A percentile compares a stretch with the other conserved stretches of the same genome.
Conservation (phyloP, 2,113 vertebrate genomes). For the Bubo blakistoni region DNA sequence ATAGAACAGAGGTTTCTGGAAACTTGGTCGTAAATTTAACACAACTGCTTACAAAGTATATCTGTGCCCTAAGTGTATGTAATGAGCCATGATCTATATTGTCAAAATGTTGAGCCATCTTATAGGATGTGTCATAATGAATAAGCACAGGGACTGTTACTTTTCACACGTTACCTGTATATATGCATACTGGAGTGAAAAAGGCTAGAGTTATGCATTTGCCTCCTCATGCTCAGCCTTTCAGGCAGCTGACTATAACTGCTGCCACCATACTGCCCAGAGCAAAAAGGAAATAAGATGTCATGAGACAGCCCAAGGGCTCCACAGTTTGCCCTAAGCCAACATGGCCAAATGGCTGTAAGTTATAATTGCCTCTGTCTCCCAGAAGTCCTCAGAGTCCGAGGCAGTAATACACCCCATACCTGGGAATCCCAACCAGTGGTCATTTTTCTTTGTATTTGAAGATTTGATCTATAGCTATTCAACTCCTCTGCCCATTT, state of each 20-base stretch:
- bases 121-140: neutral
- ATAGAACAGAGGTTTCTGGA: neutral
- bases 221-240: neutral
- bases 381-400: neutral
- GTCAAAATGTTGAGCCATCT: neutral
- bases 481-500: neutral
- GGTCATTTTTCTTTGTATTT: neutral
- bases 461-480: neutral
- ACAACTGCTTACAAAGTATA: no score
- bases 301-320: neutral
- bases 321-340: neutral
- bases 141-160: neutral
- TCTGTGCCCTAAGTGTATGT: neutral
- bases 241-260: neutral
- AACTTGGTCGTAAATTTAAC: neutral
- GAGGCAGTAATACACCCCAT: neutral
- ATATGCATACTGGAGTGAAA: no score
- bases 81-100: neutral
- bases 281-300: neutral
- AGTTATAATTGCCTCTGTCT: neutral
- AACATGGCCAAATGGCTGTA: fast-evolving
- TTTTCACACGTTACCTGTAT: fast-evolving
- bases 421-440: neutral
- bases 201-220: neutral
- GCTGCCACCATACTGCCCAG: fast-evolving